A percentile compares a stretch with the other conserved stretches of the same genome.
Evolutionary conservation across 2,797 vertebrate species (phyloP).

Genomic region (Buceros bicornis): DNA sequence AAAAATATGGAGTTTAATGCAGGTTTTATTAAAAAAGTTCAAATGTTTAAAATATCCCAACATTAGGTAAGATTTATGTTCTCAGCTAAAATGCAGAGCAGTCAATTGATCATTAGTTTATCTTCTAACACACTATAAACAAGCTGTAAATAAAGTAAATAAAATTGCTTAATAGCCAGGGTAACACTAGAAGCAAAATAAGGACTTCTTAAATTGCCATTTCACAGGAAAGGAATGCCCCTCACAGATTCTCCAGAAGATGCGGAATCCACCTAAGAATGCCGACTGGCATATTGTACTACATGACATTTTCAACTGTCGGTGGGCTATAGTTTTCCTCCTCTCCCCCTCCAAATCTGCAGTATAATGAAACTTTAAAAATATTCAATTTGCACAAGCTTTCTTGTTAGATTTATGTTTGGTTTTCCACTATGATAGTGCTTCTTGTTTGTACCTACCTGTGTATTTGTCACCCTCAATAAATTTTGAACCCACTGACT

Average conservation of each 20-base stretch:
- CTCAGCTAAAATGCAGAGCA: not conserved
- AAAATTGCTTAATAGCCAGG: not conserved
- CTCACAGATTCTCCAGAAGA: not conserved
- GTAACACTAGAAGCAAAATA: not conserved
- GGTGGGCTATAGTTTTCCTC: not conserved
- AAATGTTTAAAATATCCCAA: not conserved
- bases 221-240: not conserved
- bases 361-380: not conserved
- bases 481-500: not conserved
- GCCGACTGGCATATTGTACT: not conserved
- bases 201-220: not conserved
- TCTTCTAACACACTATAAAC: not conserved
- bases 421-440: not conserved
- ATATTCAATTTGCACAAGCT: not conserved
- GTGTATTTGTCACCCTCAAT: not conserved
- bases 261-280: not conserved
- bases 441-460: not conserved
- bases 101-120: not conserved
- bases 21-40: not conserved
- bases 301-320: not conserved
- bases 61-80: not conserved
- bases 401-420: not conserved
- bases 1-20: not conserved
- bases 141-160: not conserved
- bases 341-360: not conserved